Evolutionary conservation across 1,140 invertebrate species (phyloP), one percentile per base, ranked within the genome.

Genomic region (Halyomorpha halys): DNA sequence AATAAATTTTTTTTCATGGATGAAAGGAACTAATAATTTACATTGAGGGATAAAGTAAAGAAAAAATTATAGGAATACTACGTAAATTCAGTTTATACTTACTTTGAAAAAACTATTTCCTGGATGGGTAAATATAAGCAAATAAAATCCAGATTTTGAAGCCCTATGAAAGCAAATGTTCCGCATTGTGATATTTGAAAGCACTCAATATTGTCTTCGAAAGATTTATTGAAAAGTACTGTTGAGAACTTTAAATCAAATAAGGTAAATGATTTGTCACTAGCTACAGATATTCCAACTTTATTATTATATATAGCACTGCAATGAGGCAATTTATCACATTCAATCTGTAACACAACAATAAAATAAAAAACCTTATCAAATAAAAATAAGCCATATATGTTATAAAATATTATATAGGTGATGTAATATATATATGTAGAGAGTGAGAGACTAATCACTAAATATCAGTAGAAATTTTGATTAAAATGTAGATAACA

Each of bases 51-150:
- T n/a, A n/a, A n/a, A n/a, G n/a, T n/a, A n/a, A n/a, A n/a, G n/a
- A n/a, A n/a, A n/a, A n/a, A n/a, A n/a, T n/a, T n/a, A n/a, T n/a
- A n/a, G n/a, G n/a, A n/a, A n/a, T n/a, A n/a, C n/a, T n/a, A n/a
- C n/a, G n/a, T n/a, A n/a, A n/a, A n/a, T n/a, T n/a, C n/a, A n/a
- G n/a, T 59, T 27, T 8, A n/a, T 59, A 27, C 54, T 59, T 25
- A 59, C 54, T 27, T 34, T 27, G 54, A 59, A 27, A 25, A 59
- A 1, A 59, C 54, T 21, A 34, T 27, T 25, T 34, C 54, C 6
- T 59, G n/a, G 16, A n/a, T 59, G 13, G 54, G 54, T n/a, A 59
- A 23, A 27, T 59, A 23, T 13, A 59, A n/a, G 21, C 54, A 59
- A 59, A 59, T 59, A 27, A 59, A 25, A 59, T 21, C 25, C 6